Evolutionary conservation across 2,113 vertebrate species (phyloP).

Genomic region (Tangachromis dhanisi): DNA sequence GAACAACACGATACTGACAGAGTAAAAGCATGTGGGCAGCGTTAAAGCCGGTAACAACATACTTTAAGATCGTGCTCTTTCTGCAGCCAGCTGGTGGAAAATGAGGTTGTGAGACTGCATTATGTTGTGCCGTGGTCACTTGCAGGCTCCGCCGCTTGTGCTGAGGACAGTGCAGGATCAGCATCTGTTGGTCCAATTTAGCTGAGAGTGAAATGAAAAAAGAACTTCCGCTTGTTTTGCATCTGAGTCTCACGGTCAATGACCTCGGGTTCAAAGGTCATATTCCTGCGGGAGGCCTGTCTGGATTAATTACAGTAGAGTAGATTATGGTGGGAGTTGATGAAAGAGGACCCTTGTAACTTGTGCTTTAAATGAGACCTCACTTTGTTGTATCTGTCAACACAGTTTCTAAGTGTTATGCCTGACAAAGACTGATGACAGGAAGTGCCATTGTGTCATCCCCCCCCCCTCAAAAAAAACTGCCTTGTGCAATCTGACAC

Average conservation of each 20-base stretch:
- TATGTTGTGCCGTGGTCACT: not conserved
- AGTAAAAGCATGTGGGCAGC: not conserved
- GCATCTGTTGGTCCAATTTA: constrained; percentile 26
- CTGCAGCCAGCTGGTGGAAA: not conserved
- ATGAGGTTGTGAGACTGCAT: not conserved
- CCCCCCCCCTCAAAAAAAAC: not conserved
- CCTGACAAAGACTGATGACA: constrained; percentile 11
- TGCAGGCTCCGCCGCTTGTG: not conserved
- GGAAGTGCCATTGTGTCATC: constrained; percentile 12
- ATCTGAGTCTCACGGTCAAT: constrained; percentile 34
- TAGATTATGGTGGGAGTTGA: not conserved
- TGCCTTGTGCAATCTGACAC: constrained; percentile 31
- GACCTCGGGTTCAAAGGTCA: constrained; percentile 22
- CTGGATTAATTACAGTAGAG: not conserved
- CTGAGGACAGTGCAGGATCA: not conserved
- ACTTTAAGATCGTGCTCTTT: not conserved
- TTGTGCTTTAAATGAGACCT: not conserved
- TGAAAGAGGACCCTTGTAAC: not conserved
- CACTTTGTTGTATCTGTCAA: not conserved
- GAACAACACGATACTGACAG: not conserved
- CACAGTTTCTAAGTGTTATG: not conserved
- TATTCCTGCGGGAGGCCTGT: not conserved
- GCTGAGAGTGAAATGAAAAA: not conserved
- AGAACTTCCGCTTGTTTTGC: constrained; percentile 36
- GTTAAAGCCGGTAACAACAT: not conserved